phyloP scores from a whole-genome alignment of 1,140 invertebrate species.

The Dermatophagoides farinae region DNA sequence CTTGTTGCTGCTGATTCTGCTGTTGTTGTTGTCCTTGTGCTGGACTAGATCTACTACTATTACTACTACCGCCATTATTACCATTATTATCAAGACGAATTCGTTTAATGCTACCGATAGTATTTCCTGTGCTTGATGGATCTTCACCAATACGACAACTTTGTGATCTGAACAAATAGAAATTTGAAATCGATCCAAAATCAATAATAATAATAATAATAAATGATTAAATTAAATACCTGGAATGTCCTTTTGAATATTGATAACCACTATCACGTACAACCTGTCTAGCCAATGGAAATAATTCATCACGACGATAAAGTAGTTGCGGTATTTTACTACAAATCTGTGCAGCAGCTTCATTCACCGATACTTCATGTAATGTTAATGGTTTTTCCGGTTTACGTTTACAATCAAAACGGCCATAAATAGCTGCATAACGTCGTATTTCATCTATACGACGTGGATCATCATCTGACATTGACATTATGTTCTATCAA shows the following conservation, averaged over 20 bases:
- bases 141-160: conserved; percentile 13
- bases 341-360: conserved; percentile 87
- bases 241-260: conserved; percentile 52
- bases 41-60: no score
- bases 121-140: conserved; percentile 12
- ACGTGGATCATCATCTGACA: conserved; percentile 63
- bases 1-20: no score
- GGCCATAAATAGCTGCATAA: conserved; percentile 84
- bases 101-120: conserved; percentile 18
- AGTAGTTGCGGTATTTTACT: conserved; percentile 65
- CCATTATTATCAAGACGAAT: conserved; percentile 2
- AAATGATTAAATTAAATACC: no score
- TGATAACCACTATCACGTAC: conserved; percentile 79
- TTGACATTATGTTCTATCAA: conserved; percentile 55
- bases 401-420: conserved; percentile 83
- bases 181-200: not conserved
- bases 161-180: conserved; percentile 16
- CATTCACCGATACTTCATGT: conserved; percentile 91
- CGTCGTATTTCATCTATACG: conserved; percentile 82
- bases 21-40: no score
- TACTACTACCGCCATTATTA: no score
- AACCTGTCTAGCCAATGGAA: conserved; percentile 77
- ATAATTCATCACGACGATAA: conserved; percentile 77
- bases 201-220: no score
- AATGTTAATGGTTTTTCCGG: conserved; percentile 83